Percentiles rank a stretch among this genome's conserved stretches.
These are phyloP conservation scores for Tiphia femorata DNA, from an alignment of 2,888 invertebrate genomes.

Conservation along the genomic window DNA sequence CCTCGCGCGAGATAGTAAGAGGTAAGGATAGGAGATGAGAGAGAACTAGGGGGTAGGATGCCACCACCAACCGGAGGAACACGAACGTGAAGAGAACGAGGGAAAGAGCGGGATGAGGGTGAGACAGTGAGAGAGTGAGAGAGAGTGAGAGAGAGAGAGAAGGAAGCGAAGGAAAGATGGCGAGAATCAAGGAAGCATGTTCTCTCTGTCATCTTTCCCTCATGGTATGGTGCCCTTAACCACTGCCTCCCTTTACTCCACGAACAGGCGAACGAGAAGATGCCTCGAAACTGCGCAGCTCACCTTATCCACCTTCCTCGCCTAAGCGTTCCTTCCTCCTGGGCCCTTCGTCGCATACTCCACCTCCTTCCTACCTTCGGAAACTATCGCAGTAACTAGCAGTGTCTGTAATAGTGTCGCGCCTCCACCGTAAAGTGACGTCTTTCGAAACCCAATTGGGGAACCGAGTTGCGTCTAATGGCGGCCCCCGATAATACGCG, in stretches of 20 bases:
- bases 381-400: slow-evolving; percentile 57
- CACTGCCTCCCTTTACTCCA: slow-evolving; percentile 30
- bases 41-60: slow-evolving; percentile 7
- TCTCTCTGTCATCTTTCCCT: slow-evolving; percentile 45
- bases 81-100: too few species aligned
- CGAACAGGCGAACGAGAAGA: slow-evolving; percentile 44
- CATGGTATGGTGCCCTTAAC: slow-evolving; percentile 36
- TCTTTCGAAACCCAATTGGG: slow-evolving; percentile 55
- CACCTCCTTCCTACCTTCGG: slow-evolving; percentile 16
- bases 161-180: slow-evolving; percentile 1
- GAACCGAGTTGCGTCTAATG: slow-evolving; percentile 50
- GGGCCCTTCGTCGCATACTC: too few species aligned
- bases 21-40: slow-evolving; percentile 27
- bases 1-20: slow-evolving; percentile 39
- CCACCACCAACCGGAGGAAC: too few species aligned
- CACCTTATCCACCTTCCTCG: slow-evolving; percentile 35
- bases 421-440: slow-evolving; percentile 57
- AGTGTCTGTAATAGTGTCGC: slow-evolving; percentile 57
- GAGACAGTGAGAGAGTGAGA: too few species aligned
- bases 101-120: too few species aligned
- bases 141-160: background rate
- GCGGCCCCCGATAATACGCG: slow-evolving; percentile 50
- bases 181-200: slow-evolving; percentile 4
- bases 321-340: too few species aligned
- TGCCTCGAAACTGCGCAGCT: slow-evolving; percentile 52